Percentiles rank a stretch among this genome's conserved stretches.
These are phyloP conservation scores for Tenodera sinensis DNA, from an alignment of 2,888 invertebrate genomes.

Conservation along the genomic window DNA sequence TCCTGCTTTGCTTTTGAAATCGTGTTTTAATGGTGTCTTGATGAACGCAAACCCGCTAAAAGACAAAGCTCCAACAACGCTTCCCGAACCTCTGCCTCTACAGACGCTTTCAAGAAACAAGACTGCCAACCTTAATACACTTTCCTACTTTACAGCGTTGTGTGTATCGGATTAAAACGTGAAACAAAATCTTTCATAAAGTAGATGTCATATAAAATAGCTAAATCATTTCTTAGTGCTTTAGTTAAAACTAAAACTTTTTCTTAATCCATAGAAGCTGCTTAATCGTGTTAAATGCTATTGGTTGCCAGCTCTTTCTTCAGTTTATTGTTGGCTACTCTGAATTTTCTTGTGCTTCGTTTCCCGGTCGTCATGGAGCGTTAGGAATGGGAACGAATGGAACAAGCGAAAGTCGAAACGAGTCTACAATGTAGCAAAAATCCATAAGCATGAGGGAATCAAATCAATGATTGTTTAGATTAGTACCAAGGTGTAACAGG, in stretches of 20 bases:
- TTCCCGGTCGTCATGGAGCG: neutral
- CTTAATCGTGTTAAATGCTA: neutral
- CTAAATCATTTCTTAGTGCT: no score
- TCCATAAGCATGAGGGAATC: neutral
- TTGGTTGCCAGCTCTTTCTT: neutral
- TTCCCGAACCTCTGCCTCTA: neutral
- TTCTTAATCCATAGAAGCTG: no score
- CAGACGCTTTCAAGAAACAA: neutral
- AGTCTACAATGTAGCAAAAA: neutral
- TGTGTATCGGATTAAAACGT: no score
- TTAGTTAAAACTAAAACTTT: no score
- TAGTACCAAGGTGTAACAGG: neutral
- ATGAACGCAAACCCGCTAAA: neutral
- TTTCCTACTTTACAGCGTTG: neutral
- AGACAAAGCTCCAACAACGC: neutral
- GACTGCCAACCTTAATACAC: neutral
- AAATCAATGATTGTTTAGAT: neutral
- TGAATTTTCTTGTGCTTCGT: neutral
- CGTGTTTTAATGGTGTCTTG: neutral
- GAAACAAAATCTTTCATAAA: no score
- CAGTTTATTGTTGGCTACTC: neutral
- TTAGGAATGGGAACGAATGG: neutral
- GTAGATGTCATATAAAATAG: no score
- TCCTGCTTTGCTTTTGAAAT: neutral
- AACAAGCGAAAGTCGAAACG: no score